These are phyloP conservation scores for Dufourea novaeangliae DNA, from an alignment of 1,140 invertebrate genomes.

Conservation along the genomic window DNA sequence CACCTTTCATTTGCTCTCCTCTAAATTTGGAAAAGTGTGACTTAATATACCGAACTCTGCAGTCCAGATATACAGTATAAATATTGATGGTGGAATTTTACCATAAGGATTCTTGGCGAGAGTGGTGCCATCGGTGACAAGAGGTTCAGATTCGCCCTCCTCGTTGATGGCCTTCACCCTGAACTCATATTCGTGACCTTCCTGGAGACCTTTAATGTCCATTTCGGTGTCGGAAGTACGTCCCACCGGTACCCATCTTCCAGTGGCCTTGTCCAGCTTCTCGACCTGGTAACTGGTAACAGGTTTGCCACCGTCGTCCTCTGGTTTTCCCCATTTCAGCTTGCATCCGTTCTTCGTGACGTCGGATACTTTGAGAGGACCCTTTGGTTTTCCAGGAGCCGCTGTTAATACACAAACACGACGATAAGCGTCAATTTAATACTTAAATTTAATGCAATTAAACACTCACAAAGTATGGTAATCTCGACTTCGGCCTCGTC, in stretches of 20 bases:
- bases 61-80: too few relatives aligned
- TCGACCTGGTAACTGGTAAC: slow-evolving; percentile 98
- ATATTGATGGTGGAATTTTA: too few relatives aligned
- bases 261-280: slow-evolving; percentile 96
- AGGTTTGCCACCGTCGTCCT: slow-evolving; percentile 98
- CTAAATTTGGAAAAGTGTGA: too few relatives aligned
- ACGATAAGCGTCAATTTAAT: neutral
- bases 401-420: slow-evolving; percentile 77
- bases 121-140: slow-evolving; percentile 92
- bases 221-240: slow-evolving; percentile 92
- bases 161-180: slow-evolving; percentile 98
- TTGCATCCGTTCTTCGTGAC: slow-evolving; percentile 96
- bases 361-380: slow-evolving; percentile 95
- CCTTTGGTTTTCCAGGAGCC: slow-evolving; percentile 91
- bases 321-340: slow-evolving; percentile 97
- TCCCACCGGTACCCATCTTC: slow-evolving; percentile 96
- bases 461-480: slow-evolving; percentile 90
- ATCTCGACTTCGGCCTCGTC: slow-evolving; percentile 97
- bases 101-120: slow-evolving; percentile 97
- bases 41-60: too few relatives aligned
- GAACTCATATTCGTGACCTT: slow-evolving; percentile 98
- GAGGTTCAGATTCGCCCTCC: slow-evolving; percentile 97
- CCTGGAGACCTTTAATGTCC: slow-evolving; percentile 94
- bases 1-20: too few relatives aligned
- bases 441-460: neutral